phyloP scores from a whole-genome alignment of 2,888 invertebrate species.

The Drosophila hawaiiensis region DNA sequence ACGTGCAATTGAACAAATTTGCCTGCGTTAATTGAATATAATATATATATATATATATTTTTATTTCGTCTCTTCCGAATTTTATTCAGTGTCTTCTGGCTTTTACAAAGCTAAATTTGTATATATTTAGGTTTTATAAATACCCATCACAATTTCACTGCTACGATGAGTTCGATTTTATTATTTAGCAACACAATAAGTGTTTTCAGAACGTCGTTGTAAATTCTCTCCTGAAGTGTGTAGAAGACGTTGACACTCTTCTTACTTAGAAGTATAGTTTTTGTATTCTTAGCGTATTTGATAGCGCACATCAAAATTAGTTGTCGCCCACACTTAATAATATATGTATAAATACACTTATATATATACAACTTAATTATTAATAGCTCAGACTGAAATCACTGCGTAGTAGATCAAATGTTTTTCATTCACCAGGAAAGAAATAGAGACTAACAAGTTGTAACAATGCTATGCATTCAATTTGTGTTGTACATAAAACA shows the following conservation, averaged over 20 bases:
- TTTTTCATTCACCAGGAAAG: neutral
- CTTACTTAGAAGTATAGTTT: neutral
- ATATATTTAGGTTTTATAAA: no score
- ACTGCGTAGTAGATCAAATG: neutral
- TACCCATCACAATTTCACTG: no score
- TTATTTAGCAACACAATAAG: neutral
- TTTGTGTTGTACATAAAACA: neutral
- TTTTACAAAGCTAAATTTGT: no score
- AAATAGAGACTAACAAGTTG: neutral
- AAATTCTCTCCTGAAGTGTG: neutral
- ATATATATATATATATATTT: neutral
- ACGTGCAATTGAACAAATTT: neutral
- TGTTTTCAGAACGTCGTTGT: neutral
- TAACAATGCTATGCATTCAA: neutral
- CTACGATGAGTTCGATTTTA: neutral
- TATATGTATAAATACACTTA: neutral
- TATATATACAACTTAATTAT: neutral
- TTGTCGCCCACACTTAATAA: neutral
- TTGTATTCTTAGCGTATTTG: neutral
- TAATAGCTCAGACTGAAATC: neutral
- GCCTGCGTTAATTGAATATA: neutral
- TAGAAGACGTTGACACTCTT: neutral
- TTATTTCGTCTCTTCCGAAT: neutral
- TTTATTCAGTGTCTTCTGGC: neutral
- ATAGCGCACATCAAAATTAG: neutral